Evolutionary conservation across 2,888 invertebrate species (phyloP).

Genomic region (Conus canariensis): DNA sequence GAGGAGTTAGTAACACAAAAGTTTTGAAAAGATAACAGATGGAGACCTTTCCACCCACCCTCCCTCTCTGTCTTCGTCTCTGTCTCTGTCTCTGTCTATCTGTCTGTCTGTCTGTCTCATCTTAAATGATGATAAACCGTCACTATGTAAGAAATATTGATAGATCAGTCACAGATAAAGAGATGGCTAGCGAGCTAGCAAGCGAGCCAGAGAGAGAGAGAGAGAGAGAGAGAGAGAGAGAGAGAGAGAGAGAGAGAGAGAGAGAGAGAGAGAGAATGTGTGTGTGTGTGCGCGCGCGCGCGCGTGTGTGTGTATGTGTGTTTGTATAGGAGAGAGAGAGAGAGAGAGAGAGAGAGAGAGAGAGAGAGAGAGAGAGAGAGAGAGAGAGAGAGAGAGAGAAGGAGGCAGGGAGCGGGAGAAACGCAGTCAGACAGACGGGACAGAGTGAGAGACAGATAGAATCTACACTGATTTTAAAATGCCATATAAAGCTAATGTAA

Average conservation of each 20-base stretch:
- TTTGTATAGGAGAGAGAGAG: too few relatives aligned
- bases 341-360: conserved; percentile 7
- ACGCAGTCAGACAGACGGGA: not conserved
- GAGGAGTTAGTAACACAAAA: too few relatives aligned
- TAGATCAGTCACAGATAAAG: not conserved
- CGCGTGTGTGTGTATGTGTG: not conserved
- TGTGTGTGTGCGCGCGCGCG: not conserved
- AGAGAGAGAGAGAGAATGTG: not conserved
- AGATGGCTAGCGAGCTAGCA: not conserved
- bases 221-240: conserved; percentile 14
- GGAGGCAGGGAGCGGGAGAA: not conserved
- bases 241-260: conserved; percentile 7
- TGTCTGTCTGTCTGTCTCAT: not conserved
- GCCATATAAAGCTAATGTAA: too few relatives aligned
- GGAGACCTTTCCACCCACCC: too few relatives aligned
- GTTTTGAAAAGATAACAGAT: too few relatives aligned
- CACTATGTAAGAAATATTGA: too few relatives aligned
- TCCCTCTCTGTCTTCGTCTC: too few relatives aligned
- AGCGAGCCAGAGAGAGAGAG: not conserved
- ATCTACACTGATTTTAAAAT: too few relatives aligned
- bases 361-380: not conserved
- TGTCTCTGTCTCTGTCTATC: too few relatives aligned
- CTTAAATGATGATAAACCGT: too few relatives aligned
- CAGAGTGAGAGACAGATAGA: too few relatives aligned
- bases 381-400: not conserved